Conservation (phyloP, 2,113 vertebrate genomes). For the Phylloscopus trochilus region DNA sequence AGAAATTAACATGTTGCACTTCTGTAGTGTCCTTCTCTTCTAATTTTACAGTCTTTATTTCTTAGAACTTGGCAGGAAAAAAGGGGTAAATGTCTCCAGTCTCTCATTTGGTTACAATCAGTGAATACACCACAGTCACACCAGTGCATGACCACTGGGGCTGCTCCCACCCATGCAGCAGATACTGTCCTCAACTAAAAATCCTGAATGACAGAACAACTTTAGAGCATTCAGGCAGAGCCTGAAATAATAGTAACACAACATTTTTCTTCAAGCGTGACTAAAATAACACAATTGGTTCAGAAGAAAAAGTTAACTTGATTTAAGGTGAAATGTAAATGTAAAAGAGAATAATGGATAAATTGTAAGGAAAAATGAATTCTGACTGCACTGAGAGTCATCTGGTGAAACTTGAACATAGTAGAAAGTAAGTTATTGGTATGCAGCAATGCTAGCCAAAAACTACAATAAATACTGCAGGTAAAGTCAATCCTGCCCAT, state of each 20-base stretch:
- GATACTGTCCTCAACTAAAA: not conserved
- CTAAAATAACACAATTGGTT: not conserved
- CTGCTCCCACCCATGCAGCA: not conserved
- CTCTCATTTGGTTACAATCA: not conserved
- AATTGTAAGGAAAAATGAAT: not conserved
- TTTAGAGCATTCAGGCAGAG: not conserved
- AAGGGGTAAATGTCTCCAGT: not conserved
- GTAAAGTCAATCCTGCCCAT: not conserved
- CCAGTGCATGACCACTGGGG: fast-evolving
- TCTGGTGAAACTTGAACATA: not conserved
- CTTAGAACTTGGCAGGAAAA: not conserved
- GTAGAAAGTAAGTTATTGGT: not conserved
- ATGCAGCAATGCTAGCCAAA: not conserved
- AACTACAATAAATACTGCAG: not conserved
- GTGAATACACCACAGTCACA: no score
- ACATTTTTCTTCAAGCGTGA: not conserved
- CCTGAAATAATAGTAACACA: not conserved
- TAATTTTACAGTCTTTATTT: not conserved
- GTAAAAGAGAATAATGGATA: not conserved
- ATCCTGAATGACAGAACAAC: not conserved
- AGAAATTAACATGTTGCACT: not conserved
- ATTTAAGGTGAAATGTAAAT: not conserved
- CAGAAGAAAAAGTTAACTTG: not conserved
- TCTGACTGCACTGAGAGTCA: not conserved
- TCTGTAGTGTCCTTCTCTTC: not conserved